A percentile compares a stretch with the other conserved stretches of the same genome.
Evolutionary conservation across 1,140 invertebrate species (phyloP).

Genomic region (Hylaeus anthracinus): DNA sequence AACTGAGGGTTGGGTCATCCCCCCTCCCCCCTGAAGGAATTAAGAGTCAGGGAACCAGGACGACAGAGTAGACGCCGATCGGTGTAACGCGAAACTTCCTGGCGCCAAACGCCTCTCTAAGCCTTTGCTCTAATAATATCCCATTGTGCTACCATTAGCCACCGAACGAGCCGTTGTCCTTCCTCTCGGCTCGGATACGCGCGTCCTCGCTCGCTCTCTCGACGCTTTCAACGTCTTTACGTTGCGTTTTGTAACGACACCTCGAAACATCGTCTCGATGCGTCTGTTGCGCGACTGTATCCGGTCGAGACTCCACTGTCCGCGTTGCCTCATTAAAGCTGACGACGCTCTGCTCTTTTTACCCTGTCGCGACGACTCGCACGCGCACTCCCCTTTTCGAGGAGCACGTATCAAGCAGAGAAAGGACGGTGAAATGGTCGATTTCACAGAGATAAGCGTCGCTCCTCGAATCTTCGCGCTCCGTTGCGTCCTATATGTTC

Average conservation of each 20-base stretch:
- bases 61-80: conserved; percentile 32
- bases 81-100: conserved; percentile 77
- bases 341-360: background rate
- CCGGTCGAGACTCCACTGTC: background rate
- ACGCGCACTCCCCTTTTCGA: background rate
- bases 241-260: conserved; percentile 9
- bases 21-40: conserved; percentile 23
- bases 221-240: background rate
- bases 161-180: conserved; percentile 59
- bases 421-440: background rate
- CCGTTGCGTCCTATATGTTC: background rate
- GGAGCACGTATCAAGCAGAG: background rate
- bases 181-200: background rate
- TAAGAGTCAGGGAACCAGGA: conserved; percentile 54
- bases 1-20: conserved; percentile 24
- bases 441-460: background rate
- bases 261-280: background rate
- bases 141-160: conserved; percentile 79
- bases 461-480: background rate
- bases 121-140: conserved; percentile 75
- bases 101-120: conserved; percentile 75
- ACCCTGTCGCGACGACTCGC: background rate
- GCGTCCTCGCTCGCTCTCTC: background rate
- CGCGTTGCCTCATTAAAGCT: conserved; percentile 6
- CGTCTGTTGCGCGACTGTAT: background rate